Percentiles rank a stretch among this genome's conserved stretches.
Evolutionary conservation across 2,888 invertebrate species (phyloP).

Genomic region (Pheosia gnoma): DNA sequence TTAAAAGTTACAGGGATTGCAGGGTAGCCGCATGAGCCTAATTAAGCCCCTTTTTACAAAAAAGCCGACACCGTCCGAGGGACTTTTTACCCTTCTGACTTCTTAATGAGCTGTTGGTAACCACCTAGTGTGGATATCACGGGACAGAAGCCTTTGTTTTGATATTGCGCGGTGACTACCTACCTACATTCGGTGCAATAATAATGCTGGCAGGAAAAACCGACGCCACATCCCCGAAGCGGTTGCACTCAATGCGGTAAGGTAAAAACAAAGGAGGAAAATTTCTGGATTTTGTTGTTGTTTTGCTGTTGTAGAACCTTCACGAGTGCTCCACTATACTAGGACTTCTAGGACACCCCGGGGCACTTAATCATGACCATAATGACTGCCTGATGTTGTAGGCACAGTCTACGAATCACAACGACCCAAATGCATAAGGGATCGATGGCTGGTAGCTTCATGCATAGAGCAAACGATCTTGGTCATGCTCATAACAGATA

Average conservation of each 20-base stretch:
- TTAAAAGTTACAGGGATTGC: conserved; percentile 83
- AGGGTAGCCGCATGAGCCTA: conserved; percentile 83
- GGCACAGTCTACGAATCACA: too few species aligned
- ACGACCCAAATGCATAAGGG: too few species aligned
- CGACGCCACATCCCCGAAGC: neutral
- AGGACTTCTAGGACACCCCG: too few species aligned
- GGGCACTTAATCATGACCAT: too few species aligned
- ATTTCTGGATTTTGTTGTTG: neutral
- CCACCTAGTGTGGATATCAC: conserved; percentile 74
- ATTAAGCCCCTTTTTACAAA: conserved; percentile 83
- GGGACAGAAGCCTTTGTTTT: conserved; percentile 66
- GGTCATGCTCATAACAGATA: too few species aligned
- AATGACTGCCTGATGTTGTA: too few species aligned
- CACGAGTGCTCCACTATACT: neutral
- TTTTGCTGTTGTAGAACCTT: neutral
- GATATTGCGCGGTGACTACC: conserved; percentile 59
- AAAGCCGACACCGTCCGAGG: conserved; percentile 67
- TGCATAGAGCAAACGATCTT: too few species aligned
- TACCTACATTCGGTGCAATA: conserved; percentile 46
- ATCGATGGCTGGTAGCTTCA: too few species aligned
- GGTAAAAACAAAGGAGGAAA: neutral
- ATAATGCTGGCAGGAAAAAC: conserved; percentile 40
- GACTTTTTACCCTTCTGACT: conserved; percentile 80
- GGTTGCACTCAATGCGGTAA: neutral
- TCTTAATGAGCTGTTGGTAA: conserved; percentile 79